Conservation (phyloP, 2,888 invertebrate genomes). For the Troides oblongomaculatus region DNA sequence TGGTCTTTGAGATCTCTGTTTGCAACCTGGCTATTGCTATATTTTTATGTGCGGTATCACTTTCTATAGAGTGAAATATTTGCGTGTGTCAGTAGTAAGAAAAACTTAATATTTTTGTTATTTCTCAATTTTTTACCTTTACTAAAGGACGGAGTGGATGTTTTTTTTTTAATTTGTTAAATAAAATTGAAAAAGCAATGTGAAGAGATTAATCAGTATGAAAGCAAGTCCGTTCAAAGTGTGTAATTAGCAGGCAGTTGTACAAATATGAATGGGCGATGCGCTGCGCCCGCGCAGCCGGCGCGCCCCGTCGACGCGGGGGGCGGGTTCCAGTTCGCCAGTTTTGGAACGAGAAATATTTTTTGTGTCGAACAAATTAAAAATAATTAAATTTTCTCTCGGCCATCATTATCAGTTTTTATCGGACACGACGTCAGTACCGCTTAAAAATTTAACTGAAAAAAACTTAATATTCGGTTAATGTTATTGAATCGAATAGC, state of each 20-base stretch:
- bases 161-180: slow-evolving; percentile 20
- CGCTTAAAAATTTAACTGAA: neutral
- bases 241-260: slow-evolving; percentile 71
- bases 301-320: slow-evolving; percentile 47
- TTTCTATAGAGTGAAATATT: too few species aligned
- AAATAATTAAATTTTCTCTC: slow-evolving; percentile 1
- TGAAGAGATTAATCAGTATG: slow-evolving; percentile 67
- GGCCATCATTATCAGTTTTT: neutral
- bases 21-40: too few species aligned
- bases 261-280: slow-evolving; percentile 67
- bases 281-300: slow-evolving; percentile 51
- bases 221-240: slow-evolving; percentile 48
- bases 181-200: slow-evolving; percentile 49
- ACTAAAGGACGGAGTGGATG: neutral
- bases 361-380: neutral
- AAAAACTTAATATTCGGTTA: neutral
- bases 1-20: too few species aligned
- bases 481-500: neutral
- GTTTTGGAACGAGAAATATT: slow-evolving; percentile 9
- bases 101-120: too few species aligned
- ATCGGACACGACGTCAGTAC: neutral
- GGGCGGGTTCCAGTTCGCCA: slow-evolving; percentile 37
- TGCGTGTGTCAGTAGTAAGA: too few species aligned
- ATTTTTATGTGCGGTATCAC: too few species aligned
- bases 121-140: neutral